A percentile compares a stretch with the other conserved stretches of the same genome.
phyloP scores from a whole-genome alignment of 1,140 invertebrate genomes.

The Limonius californicus region DNA sequence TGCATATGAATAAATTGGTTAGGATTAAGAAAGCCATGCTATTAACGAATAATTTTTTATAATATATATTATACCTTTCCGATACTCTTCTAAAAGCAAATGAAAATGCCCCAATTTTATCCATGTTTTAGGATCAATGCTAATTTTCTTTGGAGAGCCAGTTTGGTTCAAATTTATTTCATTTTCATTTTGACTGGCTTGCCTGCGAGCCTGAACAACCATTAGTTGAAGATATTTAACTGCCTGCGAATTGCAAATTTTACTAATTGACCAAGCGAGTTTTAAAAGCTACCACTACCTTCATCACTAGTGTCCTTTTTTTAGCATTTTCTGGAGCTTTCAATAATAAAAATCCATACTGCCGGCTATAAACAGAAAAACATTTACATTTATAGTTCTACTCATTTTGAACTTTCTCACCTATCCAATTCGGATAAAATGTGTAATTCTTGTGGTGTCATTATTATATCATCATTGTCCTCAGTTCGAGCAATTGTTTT shows the following conservation, averaged over 20 bases:
- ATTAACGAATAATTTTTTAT: background rate
- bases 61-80: conserved; percentile 67
- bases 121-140: conserved; percentile 85
- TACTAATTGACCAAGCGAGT: too few relatives aligned
- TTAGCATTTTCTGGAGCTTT: conserved; percentile 70
- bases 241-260: conserved; percentile 49
- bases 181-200: conserved; percentile 53
- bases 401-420: conserved; percentile 49
- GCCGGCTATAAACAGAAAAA: conserved; percentile 61
- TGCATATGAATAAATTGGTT: background rate
- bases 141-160: conserved; percentile 58
- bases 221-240: conserved; percentile 81
- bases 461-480: conserved; percentile 39
- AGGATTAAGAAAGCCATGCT: background rate
- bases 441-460: conserved; percentile 72
- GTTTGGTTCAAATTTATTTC: conserved; percentile 41
- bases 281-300: conserved; percentile 58
- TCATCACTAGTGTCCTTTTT: conserved; percentile 73
- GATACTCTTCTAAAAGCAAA: conserved; percentile 83
- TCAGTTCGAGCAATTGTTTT: conserved; percentile 35
- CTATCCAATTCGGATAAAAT: conserved; percentile 81
- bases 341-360: conserved; percentile 81
- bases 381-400: too few relatives aligned
- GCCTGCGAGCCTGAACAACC: conserved; percentile 70
- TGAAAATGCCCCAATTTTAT: conserved; percentile 94